phyloP scores from a whole-genome alignment of 2,888 invertebrate genomes.

The Blera fallax region DNA sequence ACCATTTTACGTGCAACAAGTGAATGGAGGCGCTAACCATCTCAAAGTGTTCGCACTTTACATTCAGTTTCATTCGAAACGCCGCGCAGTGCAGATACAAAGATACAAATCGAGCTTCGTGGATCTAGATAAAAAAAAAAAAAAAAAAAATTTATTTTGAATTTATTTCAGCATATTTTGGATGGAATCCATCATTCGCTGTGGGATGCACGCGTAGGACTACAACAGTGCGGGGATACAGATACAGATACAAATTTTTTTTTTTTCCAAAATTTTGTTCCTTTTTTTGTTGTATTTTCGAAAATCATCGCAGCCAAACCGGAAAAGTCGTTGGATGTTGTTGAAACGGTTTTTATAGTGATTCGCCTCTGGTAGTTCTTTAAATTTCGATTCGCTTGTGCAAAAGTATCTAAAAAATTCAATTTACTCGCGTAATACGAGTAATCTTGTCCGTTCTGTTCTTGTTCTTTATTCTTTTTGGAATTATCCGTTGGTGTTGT shows the following conservation, averaged over 20 bases:
- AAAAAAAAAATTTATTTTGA: neutral
- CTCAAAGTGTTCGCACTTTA: constrained; percentile 30
- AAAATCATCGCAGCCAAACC: constrained; percentile 18
- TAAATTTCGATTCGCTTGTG: neutral
- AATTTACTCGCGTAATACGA: constrained; percentile 35
- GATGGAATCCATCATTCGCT: constrained; percentile 29
- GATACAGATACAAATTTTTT: too few relatives aligned
- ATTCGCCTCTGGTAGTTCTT: constrained; percentile 1
- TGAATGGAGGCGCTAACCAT: constrained; percentile 46
- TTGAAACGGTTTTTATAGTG: constrained; percentile 3
- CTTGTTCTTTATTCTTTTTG: neutral
- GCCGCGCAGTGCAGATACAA: constrained; percentile 66
- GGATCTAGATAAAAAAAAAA: neutral
- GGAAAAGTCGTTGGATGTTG: constrained; percentile 38
- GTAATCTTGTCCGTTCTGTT: neutral
- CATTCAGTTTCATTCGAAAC: constrained; percentile 69
- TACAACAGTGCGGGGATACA: constrained; percentile 14
- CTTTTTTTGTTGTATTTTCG: neutral
- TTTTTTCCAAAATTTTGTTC: too few relatives aligned
- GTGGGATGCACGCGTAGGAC: constrained; percentile 54
- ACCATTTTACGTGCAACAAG: constrained; percentile 56
- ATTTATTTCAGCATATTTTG: neutral
- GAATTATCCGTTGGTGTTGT: constrained; percentile 18
- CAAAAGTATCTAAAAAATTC: constrained; percentile 50
- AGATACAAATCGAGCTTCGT: constrained; percentile 22